Evolutionary conservation across 2,113 vertebrate species (phyloP).

Genomic region (Trachemys scripta): DNA sequence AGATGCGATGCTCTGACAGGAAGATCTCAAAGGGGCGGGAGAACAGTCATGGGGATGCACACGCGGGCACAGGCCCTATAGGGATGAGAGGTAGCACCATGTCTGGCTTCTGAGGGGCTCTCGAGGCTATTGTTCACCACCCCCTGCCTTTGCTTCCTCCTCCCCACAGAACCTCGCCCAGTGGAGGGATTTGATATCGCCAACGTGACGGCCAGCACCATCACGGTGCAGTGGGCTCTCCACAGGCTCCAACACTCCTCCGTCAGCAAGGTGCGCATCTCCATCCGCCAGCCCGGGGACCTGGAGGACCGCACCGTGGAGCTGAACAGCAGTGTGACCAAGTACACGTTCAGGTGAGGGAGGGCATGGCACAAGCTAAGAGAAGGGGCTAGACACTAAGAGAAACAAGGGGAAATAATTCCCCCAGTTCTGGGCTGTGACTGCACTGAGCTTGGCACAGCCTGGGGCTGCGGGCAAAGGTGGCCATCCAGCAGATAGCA

Average conservation of each 20-base stretch:
- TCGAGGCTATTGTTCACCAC: not conserved
- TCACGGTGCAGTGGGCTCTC: conserved; percentile 90
- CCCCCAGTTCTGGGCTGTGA: not conserved
- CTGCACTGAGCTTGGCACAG: not conserved
- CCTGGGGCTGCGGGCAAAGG: not conserved
- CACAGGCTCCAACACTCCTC: conserved; percentile 85
- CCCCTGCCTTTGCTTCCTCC: not conserved
- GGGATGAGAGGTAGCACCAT: fast-evolving
- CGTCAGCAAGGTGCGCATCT: conserved; percentile 87
- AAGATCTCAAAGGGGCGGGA: not conserved
- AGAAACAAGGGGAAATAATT: not conserved
- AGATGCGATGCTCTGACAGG: not conserved
- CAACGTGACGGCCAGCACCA: conserved; percentile 88
- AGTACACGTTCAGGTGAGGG: conserved; percentile 90
- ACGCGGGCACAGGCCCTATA: not conserved
- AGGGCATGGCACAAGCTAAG: not conserved
- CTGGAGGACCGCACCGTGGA: conserved; percentile 79
- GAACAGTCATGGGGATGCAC: too few species aligned
- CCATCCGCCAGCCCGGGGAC: conserved; percentile 83
- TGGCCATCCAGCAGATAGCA: too few species aligned
- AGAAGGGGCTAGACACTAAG: not conserved
- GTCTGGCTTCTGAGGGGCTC: fast-evolving
- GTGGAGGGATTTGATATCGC: conserved; percentile 89
- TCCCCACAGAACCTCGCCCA: conserved; percentile 85
- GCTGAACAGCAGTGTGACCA: conserved; percentile 86